Evolutionary conservation across 2,888 invertebrate genomes (phyloP).

Genomic region (Rhamphomyia laevipes): DNA sequence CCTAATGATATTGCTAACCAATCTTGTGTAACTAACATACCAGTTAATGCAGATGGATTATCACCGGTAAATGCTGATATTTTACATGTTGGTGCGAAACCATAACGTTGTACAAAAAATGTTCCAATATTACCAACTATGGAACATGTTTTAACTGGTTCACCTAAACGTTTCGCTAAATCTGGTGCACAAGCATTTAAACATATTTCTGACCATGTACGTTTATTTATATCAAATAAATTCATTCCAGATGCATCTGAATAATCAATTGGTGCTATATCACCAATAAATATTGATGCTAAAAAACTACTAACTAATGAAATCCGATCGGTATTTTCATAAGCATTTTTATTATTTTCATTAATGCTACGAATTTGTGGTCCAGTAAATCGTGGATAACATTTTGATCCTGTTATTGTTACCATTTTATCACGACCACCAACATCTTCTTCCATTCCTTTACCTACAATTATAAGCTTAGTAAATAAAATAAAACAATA

Average conservation of each 20-base stretch:
- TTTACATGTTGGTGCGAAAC: constrained; percentile 66
- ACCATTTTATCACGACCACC: constrained; percentile 47
- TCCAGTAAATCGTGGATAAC: constrained; percentile 62
- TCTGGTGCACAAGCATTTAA: constrained; percentile 67
- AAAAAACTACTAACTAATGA: constrained; percentile 90
- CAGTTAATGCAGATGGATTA: constrained; percentile 78
- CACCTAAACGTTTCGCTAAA: constrained; percentile 60
- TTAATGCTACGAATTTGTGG: constrained; percentile 85
- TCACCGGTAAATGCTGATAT: constrained; percentile 90
- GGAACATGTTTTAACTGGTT: constrained; percentile 57
- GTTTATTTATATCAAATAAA: constrained; percentile 67
- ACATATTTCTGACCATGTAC: constrained; percentile 64
- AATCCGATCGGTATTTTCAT: constrained; percentile 69
- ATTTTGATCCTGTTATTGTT: constrained; percentile 33
- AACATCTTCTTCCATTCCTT: constrained; percentile 62
- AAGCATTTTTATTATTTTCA: constrained; percentile 55
- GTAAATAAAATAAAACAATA: constrained; percentile 17
- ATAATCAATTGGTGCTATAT: constrained; percentile 80
- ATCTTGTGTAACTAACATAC: constrained; percentile 66
- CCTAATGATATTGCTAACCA: constrained; percentile 85
- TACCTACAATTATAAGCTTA: constrained; percentile 46
- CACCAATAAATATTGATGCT: constrained; percentile 75
- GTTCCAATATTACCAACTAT: constrained; percentile 59
- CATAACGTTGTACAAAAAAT: constrained; percentile 79
- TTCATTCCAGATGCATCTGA: constrained; percentile 97